phyloP scores from a whole-genome alignment of 2,888 invertebrate species.

The Cephus rjabovi region DNA sequence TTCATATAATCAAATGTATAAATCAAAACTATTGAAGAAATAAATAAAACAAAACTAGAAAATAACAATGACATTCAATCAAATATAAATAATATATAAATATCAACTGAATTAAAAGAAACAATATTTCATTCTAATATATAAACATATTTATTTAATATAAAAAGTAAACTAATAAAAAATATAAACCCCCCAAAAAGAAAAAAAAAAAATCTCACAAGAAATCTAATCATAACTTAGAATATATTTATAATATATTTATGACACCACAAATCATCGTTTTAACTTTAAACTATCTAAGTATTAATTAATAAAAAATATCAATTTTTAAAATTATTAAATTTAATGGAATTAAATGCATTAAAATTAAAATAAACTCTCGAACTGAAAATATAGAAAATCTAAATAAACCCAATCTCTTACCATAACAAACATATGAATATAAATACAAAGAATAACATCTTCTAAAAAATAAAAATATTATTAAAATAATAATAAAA shows the following conservation, averaged over 20 bases:
- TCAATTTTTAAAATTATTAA: conserved; percentile 60
- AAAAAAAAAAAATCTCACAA: conserved; percentile 57
- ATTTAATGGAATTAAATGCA: conserved; percentile 74
- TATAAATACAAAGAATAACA: conserved; percentile 76
- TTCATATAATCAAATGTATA: conserved; percentile 75
- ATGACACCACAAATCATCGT: conserved; percentile 19
- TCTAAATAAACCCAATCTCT: conserved; percentile 18
- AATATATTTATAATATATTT: background rate
- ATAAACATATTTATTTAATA: conserved; percentile 66
- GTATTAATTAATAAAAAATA: conserved; percentile 33
- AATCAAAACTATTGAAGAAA: conserved; percentile 75
- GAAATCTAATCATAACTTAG: conserved; percentile 68
- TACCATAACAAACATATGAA: conserved; percentile 74
- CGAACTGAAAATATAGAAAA: conserved; percentile 45
- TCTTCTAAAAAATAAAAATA: conserved; percentile 73
- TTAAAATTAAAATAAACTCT: conserved; percentile 73
- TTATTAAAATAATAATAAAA: conserved; percentile 69
- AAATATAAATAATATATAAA: conserved; percentile 72
- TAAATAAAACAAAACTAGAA: conserved; percentile 74
- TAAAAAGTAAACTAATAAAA: conserved; percentile 65
- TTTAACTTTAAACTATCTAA: too few relatives aligned
- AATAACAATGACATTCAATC: conserved; percentile 76
- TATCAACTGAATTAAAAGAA: conserved; percentile 67
- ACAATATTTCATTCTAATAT: conserved; percentile 72
- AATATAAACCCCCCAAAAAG: conserved; percentile 50